Conservation (phyloP, 2,797 vertebrate species). For the Amblyraja radiata region DNA sequence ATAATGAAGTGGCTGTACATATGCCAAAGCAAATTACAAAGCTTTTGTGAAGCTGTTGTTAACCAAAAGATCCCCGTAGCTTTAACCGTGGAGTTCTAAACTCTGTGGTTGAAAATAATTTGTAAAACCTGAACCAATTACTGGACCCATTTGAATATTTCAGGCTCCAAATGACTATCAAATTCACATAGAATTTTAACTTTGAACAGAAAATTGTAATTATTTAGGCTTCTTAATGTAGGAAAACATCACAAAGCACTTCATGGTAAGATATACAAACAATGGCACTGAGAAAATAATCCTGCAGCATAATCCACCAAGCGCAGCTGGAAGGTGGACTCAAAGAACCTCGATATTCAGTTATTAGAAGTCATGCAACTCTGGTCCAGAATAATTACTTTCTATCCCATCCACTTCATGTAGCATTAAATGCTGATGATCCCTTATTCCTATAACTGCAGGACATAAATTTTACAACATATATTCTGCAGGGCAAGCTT, state of each 20-base stretch:
- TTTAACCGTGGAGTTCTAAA: slow-evolving; percentile 1
- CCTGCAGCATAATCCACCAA: background rate
- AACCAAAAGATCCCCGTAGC: background rate
- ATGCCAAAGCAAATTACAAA: background rate
- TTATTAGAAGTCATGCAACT: background rate
- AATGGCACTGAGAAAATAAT: background rate
- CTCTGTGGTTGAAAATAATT: background rate
- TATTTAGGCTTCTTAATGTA: background rate
- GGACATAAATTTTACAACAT: background rate
- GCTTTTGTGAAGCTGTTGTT: background rate
- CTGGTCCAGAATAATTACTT: background rate
- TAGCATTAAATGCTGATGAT: background rate
- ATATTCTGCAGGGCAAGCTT: background rate
- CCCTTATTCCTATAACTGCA: background rate
- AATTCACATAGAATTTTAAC: background rate
- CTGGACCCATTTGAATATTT: background rate
- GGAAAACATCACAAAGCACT: background rate
- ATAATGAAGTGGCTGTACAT: background rate
- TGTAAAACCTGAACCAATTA: background rate
- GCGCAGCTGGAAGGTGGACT: background rate
- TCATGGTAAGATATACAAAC: background rate
- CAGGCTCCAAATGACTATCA: background rate
- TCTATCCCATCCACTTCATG: background rate
- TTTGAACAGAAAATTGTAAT: background rate
- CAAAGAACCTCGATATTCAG: background rate